Evolutionary conservation across 2,797 vertebrate species (phyloP).

Genomic region (Tangara arthus): DNA sequence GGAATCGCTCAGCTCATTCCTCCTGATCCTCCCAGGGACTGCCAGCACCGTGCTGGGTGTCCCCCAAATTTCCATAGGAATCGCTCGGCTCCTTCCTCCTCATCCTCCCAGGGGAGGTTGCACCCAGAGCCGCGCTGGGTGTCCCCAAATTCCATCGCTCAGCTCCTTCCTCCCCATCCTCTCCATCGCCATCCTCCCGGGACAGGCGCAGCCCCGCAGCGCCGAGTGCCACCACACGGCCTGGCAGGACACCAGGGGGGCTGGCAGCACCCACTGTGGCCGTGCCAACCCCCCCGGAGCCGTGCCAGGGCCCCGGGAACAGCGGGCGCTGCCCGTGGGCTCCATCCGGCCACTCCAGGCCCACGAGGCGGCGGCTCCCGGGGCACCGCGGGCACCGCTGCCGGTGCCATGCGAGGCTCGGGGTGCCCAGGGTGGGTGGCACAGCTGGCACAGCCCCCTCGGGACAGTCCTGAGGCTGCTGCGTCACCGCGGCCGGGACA

Average conservation of each 20-base stretch:
- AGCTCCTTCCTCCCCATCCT: neutral
- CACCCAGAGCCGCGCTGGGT: neutral
- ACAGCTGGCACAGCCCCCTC: neutral
- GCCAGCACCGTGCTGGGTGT: too few species aligned
- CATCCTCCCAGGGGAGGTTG: neutral
- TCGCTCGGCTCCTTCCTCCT: neutral
- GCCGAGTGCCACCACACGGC: neutral
- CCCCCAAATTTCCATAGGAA: too few species aligned
- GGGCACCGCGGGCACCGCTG: accelerated
- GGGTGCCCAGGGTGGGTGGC: neutral
- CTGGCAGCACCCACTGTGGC: neutral
- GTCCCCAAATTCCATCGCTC: neutral
- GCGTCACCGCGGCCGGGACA: neutral
- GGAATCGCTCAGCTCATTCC: neutral
- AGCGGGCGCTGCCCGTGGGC: neutral
- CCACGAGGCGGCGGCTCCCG: accelerated
- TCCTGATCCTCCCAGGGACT: too few species aligned
- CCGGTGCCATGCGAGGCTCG: neutral
- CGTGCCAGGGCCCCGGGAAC: neutral
- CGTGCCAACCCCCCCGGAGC: neutral
- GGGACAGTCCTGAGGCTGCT: neutral
- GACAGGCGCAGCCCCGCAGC: neutral
- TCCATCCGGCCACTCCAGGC: neutral
- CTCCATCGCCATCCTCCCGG: neutral
- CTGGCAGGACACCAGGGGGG: neutral